These are phyloP conservation scores for Babyrousa celebensis DNA, from an alignment of 2,797 vertebrate species.

Conservation along the genomic window DNA sequence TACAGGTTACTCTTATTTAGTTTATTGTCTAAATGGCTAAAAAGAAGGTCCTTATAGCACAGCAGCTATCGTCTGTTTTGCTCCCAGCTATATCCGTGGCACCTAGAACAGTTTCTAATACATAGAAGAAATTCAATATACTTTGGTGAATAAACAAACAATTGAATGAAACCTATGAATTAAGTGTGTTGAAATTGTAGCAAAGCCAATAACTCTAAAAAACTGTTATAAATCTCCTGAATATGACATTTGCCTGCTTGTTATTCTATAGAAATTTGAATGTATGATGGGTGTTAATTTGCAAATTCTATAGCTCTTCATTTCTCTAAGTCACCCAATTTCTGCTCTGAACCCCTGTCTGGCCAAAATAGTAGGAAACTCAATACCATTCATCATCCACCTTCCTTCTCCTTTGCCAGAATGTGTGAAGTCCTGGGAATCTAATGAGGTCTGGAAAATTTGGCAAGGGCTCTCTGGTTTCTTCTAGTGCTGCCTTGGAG, in stretches of 20 bases:
- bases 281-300: neutral
- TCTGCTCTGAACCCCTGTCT: neutral
- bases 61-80: neutral
- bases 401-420: neutral
- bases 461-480: neutral
- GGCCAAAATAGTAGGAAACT: neutral
- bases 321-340: neutral
- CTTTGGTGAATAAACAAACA: neutral
- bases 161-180: neutral
- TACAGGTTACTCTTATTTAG: neutral
- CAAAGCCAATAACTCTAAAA: neutral
- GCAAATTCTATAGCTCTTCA: neutral
- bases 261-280: slow-evolving; percentile 9
- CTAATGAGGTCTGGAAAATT: neutral
- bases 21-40: neutral
- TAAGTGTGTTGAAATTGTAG: neutral
- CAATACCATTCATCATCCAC: neutral
- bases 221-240: neutral
- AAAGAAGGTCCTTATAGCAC: neutral
- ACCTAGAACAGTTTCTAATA: neutral
- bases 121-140: neutral
- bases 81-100: neutral
- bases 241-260: neutral
- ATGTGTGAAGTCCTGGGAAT: neutral
- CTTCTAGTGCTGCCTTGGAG: neutral